phyloP scores from a whole-genome alignment of 2,113 vertebrate genomes.

The Grallaria varia region DNA sequence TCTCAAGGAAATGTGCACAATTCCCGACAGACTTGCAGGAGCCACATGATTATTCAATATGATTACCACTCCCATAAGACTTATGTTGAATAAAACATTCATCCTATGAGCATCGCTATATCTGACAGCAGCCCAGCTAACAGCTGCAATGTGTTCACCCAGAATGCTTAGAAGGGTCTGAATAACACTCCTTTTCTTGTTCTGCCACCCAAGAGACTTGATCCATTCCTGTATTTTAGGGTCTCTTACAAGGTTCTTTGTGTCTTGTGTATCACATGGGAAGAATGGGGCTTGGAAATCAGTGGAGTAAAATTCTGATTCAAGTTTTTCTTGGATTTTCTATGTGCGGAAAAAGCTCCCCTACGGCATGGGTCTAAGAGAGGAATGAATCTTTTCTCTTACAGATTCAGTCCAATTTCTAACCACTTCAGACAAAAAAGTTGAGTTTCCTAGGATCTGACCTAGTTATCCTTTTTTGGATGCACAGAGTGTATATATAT shows the following conservation, averaged over 20 bases:
- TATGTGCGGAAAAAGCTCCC: not conserved
- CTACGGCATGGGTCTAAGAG: not conserved
- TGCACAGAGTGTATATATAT: too few relatives aligned
- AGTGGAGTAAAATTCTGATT: conserved; percentile 8
- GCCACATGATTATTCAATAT: not conserved
- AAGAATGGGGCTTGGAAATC: conserved; percentile 14
- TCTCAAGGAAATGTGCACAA: not conserved
- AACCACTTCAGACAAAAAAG: not conserved
- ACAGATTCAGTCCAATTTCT: conserved; percentile 17
- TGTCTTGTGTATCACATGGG: not conserved
- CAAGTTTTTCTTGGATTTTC: conserved; percentile 51
- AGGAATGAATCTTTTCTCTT: conserved; percentile 37
- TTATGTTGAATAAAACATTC: not conserved
- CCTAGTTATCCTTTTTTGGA: not conserved
- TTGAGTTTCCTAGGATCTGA: not conserved
- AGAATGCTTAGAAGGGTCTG: not conserved
- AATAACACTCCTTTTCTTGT: not conserved
- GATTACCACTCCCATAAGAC: not conserved
- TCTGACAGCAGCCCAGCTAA: not conserved
- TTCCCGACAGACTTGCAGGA: not conserved
- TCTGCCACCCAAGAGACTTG: not conserved
- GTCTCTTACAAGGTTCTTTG: conserved; percentile 6
- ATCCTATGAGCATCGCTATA: not conserved
- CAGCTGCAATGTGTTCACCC: not conserved
- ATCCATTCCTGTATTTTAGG: not conserved